Conservation (phyloP, 2,888 invertebrate genomes). For the Eulithis testata region DNA sequence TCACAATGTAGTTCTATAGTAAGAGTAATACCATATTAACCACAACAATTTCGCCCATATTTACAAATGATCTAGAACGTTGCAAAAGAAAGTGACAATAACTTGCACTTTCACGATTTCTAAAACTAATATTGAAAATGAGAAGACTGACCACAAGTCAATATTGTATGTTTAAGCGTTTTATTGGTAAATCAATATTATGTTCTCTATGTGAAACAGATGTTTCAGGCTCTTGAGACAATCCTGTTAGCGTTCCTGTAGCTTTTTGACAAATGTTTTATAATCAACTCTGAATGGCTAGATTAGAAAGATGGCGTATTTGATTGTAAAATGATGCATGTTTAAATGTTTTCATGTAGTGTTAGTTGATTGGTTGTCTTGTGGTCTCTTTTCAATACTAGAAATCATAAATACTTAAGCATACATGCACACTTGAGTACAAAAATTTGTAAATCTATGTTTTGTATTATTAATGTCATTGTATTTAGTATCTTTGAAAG, state of each 20-base stretch:
- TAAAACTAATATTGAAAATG: constrained; percentile 39
- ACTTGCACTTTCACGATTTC: constrained; percentile 42
- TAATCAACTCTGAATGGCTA: background rate
- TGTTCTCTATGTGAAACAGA: constrained; percentile 8
- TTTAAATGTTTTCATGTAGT: constrained; percentile 3
- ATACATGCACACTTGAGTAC: constrained; percentile 78
- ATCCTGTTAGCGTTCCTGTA: background rate
- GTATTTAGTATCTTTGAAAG: constrained; percentile 54
- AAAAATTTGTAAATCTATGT: constrained; percentile 63
- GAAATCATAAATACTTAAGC: constrained; percentile 52
- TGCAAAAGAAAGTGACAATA: constrained; percentile 41
- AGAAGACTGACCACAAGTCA: constrained; percentile 40
- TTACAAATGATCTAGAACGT: constrained; percentile 38
- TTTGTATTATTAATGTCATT: constrained; percentile 52
- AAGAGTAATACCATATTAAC: constrained; percentile 13
- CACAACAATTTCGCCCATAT: constrained; percentile 31
- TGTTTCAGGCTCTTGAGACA: background rate
- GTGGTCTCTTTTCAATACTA: constrained; percentile 38
- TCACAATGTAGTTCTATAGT: constrained; percentile 4
- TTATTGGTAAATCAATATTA: constrained; percentile 12
- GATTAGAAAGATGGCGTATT: no score
- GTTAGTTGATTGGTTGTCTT: constrained; percentile 21
- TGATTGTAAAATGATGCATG: constrained; percentile 3
- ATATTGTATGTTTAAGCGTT: constrained; percentile 21
- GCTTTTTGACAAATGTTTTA: background rate